Evolutionary conservation across 1,140 invertebrate genomes (phyloP).

Genomic region (Zophobas atratus): DNA sequence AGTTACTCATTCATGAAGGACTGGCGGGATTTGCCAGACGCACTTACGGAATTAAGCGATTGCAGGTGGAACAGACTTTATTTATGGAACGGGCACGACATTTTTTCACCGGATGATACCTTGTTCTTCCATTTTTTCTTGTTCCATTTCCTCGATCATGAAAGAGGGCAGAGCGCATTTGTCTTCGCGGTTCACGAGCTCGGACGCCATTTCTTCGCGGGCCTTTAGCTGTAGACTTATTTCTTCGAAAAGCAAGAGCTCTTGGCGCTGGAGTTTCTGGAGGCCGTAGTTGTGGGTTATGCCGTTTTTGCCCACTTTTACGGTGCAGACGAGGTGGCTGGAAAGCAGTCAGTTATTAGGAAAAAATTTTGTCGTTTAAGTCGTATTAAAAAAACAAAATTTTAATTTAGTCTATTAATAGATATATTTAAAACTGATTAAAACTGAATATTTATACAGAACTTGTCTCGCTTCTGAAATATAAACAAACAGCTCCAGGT

Average conservation of each 20-base stretch:
- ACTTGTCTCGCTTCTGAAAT: no score
- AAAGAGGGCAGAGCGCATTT: conserved; percentile 18
- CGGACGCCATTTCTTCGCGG: conserved; percentile 61
- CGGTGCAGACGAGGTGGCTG: conserved; percentile 61
- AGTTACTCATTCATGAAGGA: conserved; percentile 35
- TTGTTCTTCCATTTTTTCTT: conserved; percentile 18
- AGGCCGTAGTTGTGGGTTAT: conserved; percentile 64
- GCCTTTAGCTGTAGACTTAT: conserved; percentile 53
- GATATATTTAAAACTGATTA: no score
- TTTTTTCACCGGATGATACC: conserved; percentile 18
- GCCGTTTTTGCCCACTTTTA: conserved; percentile 61
- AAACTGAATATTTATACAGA: no score
- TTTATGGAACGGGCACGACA: conserved; percentile 5
- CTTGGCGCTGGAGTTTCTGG: conserved; percentile 57
- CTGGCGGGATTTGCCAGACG: conserved; percentile 20
- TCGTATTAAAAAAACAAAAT: no score
- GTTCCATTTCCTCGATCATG: conserved; percentile 26
- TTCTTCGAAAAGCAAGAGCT: conserved; percentile 60
- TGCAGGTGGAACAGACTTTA: background rate
- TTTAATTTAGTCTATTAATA: no score
- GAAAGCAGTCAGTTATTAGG: conserved; percentile 30
- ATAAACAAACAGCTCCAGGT: no score
- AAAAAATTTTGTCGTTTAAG: background rate
- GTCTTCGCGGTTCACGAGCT: conserved; percentile 16
- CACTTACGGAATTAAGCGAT: conserved; percentile 13